Evolutionary conservation across 2,888 invertebrate species (phyloP).

Genomic region (Callosobruchus maculatus): DNA sequence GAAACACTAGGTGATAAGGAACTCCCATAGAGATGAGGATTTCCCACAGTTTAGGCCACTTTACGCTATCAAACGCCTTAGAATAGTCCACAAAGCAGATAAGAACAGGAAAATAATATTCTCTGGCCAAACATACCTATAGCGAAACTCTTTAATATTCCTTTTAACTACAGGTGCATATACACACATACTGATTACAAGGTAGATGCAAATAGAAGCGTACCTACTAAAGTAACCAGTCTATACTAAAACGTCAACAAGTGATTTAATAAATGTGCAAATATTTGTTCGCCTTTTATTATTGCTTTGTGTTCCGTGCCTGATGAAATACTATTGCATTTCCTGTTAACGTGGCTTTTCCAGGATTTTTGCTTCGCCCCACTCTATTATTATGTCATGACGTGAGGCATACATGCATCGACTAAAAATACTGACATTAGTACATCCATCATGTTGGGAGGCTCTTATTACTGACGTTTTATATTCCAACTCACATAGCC

Average conservation of each 20-base stretch:
- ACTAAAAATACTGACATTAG: background rate
- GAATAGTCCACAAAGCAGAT: no score
- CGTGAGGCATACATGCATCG: background rate
- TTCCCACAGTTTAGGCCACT: no score
- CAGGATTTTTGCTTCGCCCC: background rate
- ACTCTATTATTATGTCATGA: background rate
- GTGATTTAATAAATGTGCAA: background rate
- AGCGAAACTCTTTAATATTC: no score
- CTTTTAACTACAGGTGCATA: no score
- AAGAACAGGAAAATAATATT: no score
- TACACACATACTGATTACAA: background rate
- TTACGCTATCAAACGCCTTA: no score
- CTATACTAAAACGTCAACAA: background rate
- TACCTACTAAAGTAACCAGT: background rate
- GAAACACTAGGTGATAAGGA: no score
- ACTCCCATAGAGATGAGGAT: no score
- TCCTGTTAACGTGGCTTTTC: background rate
- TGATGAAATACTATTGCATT: background rate
- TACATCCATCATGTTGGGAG: background rate
- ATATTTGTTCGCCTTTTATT: background rate
- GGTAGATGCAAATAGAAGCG: background rate
- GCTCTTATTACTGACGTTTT: background rate
- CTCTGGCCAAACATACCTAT: no score
- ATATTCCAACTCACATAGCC: background rate
- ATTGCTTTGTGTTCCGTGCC: background rate